These are phyloP conservation scores for Scatophagus argus DNA, from an alignment of 2,113 vertebrate genomes.

Conservation along the genomic window DNA sequence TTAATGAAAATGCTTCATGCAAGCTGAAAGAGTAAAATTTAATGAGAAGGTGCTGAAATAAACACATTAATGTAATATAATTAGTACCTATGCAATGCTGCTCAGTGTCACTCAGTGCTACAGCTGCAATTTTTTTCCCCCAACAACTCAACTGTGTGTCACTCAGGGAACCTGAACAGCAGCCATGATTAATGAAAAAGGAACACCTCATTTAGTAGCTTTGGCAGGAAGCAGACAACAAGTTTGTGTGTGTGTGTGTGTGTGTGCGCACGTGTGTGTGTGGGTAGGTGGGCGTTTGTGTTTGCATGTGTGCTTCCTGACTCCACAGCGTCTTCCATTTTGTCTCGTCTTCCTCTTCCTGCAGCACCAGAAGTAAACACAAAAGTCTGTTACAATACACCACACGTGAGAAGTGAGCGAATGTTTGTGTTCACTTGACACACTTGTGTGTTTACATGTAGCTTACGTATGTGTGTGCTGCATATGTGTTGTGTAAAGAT, in stretches of 20 bases:
- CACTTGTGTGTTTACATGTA: not conserved
- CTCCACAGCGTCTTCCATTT: conserved; percentile 41
- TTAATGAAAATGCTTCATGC: conserved; percentile 21
- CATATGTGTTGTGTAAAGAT: not conserved
- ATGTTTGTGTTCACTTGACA: not conserved
- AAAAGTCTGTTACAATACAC: conserved; percentile 25
- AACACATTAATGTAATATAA: conserved; percentile 69
- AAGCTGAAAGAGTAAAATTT: conserved; percentile 45
- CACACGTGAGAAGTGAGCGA: not conserved
- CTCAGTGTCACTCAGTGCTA: conserved; percentile 63
- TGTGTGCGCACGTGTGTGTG: not conserved
- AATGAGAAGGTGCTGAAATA: conserved; percentile 75
- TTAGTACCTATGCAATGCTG: conserved; percentile 55
- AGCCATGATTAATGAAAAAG: conserved; percentile 71
- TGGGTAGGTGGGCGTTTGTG: too few relatives aligned
- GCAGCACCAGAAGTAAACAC: conserved; percentile 55
- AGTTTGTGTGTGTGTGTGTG: conserved; percentile 20
- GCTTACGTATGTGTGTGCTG: not conserved
- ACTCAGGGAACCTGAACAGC: conserved; percentile 64
- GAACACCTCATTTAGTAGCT: conserved; percentile 61
- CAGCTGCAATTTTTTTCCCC: conserved; percentile 12
- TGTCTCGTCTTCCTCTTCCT: conserved; percentile 55
- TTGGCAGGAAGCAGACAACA: conserved; percentile 49
- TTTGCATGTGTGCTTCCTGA: conserved; percentile 22
- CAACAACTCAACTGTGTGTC: conserved; percentile 32